Evolutionary conservation across 2,888 invertebrate genomes (phyloP).

Genomic region (Mythimna loreyi): DNA sequence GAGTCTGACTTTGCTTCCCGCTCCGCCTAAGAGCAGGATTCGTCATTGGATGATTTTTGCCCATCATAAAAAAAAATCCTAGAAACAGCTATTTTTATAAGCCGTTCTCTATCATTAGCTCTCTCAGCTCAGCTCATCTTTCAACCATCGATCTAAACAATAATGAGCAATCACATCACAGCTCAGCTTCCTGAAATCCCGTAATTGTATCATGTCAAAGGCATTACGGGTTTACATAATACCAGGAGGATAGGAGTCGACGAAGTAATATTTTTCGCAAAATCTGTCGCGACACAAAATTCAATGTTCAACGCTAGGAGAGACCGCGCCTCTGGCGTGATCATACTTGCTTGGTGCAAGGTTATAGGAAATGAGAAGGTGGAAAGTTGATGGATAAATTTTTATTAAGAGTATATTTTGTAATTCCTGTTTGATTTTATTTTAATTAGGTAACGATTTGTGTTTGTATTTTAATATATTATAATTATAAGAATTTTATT

Average conservation of each 20-base stretch:
- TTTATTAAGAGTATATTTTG: not conserved
- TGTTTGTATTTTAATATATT: too few relatives aligned
- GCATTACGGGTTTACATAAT: conserved; percentile 56
- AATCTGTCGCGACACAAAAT: conserved; percentile 80
- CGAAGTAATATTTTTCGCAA: conserved; percentile 73
- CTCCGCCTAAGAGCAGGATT: too few relatives aligned
- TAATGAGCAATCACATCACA: conserved; percentile 23
- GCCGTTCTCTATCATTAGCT: not conserved
- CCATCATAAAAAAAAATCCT: too few relatives aligned
- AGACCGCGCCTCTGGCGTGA: conserved; percentile 73
- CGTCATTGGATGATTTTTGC: too few relatives aligned
- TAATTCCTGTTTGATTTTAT: too few relatives aligned
- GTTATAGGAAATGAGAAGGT: conserved; percentile 25
- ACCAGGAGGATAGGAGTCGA: conserved; percentile 60
- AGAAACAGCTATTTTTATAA: not conserved
- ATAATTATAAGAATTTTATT: too few relatives aligned
- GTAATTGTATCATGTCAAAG: conserved; percentile 43
- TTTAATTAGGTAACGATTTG: too few relatives aligned
- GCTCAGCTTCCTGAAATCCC: conserved; percentile 12
- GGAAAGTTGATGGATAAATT: not conserved
- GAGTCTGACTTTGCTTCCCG: too few relatives aligned
- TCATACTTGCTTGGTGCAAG: conserved; percentile 66
- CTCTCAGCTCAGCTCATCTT: not conserved
- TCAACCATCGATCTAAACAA: not conserved
- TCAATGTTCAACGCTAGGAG: conserved; percentile 77